phyloP scores from a whole-genome alignment of 1,140 invertebrate genomes.

The Euwallacea fornicatus region DNA sequence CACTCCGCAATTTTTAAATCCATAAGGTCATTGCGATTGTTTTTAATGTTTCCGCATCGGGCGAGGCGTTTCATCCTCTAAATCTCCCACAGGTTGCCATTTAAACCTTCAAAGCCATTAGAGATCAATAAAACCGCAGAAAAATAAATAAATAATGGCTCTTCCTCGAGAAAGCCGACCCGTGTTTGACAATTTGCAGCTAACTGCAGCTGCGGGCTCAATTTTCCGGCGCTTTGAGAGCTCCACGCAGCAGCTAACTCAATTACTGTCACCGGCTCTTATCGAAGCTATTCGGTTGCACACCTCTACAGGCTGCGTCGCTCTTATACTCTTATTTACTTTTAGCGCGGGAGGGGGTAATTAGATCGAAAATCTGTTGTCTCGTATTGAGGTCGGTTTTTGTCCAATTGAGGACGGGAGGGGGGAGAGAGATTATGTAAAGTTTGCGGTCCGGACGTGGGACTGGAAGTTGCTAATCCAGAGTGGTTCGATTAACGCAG shows the following conservation, averaged over 20 bases:
- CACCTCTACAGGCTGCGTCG: background rate
- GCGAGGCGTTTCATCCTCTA: slow-evolving; percentile 24
- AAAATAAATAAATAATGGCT: slow-evolving; percentile 8
- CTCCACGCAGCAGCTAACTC: slow-evolving; percentile 13
- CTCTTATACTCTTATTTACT: background rate
- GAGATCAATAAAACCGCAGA: no score
- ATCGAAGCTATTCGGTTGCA: slow-evolving; percentile 16
- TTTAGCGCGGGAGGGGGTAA: background rate
- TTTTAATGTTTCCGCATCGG: no score
- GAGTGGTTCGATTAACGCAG: slow-evolving; percentile 5
- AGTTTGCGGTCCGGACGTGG: slow-evolving; percentile 3
- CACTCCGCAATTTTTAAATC: no score
- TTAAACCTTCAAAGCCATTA: no score
- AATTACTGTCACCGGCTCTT: slow-evolving; percentile 11
- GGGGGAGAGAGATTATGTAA: background rate
- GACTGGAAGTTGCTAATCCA: slow-evolving; percentile 2
- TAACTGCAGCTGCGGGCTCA: slow-evolving; percentile 9
- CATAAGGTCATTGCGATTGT: no score
- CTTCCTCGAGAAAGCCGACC: background rate
- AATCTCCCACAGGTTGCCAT: background rate
- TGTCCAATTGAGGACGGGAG: background rate
- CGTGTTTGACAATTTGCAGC: slow-evolving; percentile 13
- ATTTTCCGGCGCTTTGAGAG: slow-evolving; percentile 15
- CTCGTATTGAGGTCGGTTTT: background rate
- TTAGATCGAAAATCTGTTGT: background rate